These are phyloP conservation scores for Discoglossus pictus DNA, from an alignment of 2,797 vertebrate species.

Conservation along the genomic window DNA sequence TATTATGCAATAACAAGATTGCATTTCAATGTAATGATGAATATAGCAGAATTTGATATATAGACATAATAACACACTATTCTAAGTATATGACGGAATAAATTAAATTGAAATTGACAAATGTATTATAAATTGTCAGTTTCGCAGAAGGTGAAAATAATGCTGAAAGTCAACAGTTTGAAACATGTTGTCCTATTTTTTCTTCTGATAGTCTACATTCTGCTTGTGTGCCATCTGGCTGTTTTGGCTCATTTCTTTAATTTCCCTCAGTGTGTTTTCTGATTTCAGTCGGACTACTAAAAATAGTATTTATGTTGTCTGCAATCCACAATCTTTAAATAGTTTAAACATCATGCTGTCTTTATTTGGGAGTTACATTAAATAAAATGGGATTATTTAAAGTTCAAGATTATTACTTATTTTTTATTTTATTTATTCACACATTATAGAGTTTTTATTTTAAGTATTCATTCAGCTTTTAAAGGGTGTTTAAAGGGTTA, in stretches of 20 bases:
- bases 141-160: not conserved
- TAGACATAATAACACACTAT: not conserved
- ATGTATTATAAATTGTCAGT: not conserved
- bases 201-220: not conserved
- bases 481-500: no score
- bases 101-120: not conserved
- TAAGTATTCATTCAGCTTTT: no score
- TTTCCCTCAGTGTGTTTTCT: constrained; percentile 10
- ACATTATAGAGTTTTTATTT: no score
- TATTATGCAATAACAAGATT: no score
- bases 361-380: no score
- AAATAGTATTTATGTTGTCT: not conserved
- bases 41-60: not conserved
- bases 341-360: not conserved
- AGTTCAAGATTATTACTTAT: no score
- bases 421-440: no score
- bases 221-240: constrained; percentile 16
- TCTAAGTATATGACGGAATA: constrained; percentile 1
- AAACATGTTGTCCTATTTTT: constrained; percentile 10
- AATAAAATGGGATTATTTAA: no score
- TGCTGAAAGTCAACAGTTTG: constrained; percentile 7
- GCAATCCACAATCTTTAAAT: not conserved
- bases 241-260: constrained; percentile 20
- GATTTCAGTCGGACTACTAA: constrained; percentile 1
- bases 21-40: no score